These are phyloP conservation scores for Masnerella sp. DNA, from an alignment of 2,888 invertebrate species.

Conservation along the genomic window DNA sequence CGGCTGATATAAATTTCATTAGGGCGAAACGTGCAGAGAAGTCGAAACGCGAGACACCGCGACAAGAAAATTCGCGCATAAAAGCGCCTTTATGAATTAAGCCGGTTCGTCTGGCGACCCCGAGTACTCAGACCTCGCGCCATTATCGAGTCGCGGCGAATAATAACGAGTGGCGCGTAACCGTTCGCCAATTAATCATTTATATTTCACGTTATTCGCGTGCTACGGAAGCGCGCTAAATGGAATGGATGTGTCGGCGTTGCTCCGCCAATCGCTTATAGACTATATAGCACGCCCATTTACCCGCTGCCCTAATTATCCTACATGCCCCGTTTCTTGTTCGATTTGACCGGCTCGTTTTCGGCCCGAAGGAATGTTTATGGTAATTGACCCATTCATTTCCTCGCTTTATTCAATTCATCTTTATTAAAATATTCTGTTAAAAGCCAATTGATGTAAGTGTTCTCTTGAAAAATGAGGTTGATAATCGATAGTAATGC, in stretches of 20 bases:
- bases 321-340: conserved; percentile 26
- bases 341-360: conserved; percentile 6
- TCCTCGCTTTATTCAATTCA: conserved; percentile 5
- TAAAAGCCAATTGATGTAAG: neutral
- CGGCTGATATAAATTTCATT: conserved; percentile 41
- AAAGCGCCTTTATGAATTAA: conserved; percentile 32
- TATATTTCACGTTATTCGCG: conserved; percentile 30
- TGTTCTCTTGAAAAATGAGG: too few relatives aligned
- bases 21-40: conserved; percentile 19
- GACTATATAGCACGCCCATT: conserved; percentile 29
- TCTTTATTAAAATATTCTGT: neutral
- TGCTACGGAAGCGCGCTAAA: conserved; percentile 38
- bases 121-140: too few relatives aligned
- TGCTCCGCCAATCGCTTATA: conserved; percentile 40
- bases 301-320: conserved; percentile 35
- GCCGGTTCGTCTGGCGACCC: neutral
- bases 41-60: conserved; percentile 7
- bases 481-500: too few relatives aligned
- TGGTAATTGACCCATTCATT: conserved; percentile 26
- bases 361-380: conserved; percentile 13
- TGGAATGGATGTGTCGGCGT: conserved; percentile 38
- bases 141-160: conserved; percentile 30
- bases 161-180: conserved; percentile 27
- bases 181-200: conserved; percentile 51
- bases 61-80: conserved; percentile 15